Conservation (phyloP, 2,888 invertebrate genomes). For the Glyphotaelius pellucidus region DNA sequence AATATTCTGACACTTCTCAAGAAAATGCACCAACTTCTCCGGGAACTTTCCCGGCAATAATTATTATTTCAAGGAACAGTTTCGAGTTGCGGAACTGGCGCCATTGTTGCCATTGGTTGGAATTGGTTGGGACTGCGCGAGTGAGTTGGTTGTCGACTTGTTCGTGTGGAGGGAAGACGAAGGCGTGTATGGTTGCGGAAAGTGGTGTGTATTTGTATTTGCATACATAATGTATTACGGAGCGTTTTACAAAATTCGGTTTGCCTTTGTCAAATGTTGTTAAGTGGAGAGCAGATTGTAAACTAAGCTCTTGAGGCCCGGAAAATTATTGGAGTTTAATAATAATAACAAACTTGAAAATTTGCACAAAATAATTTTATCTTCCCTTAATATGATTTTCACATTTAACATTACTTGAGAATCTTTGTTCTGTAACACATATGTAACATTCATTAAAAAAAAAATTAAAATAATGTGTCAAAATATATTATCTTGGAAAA, state of each 20-base stretch:
- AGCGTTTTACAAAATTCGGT: neutral
- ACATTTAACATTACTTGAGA: no score
- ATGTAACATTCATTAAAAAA: no score
- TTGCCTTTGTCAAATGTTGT: neutral
- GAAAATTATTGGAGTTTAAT: neutral
- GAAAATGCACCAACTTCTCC: neutral
- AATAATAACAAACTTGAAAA: no score
- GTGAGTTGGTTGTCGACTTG: neutral
- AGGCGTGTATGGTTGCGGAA: neutral
- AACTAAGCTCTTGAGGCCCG: neutral
- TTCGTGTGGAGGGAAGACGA: neutral
- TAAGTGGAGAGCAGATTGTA: neutral
- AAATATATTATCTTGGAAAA: no score
- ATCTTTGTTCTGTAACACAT: no score
- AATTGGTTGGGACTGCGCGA: neutral
- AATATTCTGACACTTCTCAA: neutral
- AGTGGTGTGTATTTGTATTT: neutral
- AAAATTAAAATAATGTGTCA: no score
- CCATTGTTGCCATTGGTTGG: neutral
- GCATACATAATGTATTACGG: neutral
- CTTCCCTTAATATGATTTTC: no score
- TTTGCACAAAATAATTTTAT: no score
- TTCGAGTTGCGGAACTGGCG: neutral
- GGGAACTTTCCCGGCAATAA: neutral
- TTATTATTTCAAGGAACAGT: neutral